Conservation (phyloP, 2,888 invertebrate species). For the Caenorhabditis sp. region DNA sequence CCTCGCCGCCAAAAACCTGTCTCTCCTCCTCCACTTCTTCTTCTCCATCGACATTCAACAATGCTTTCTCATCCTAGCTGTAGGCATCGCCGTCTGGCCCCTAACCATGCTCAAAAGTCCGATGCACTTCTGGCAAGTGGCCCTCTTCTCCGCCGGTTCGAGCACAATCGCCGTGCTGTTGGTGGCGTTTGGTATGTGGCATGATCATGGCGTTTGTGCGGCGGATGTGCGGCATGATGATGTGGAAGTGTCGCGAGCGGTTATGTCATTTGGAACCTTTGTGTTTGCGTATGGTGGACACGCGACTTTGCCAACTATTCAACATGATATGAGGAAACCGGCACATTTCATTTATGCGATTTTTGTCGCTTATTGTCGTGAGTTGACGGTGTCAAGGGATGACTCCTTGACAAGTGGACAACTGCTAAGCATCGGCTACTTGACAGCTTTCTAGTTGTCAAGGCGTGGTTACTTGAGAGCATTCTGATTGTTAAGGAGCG, state of each 20-base stretch:
- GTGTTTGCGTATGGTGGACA: constrained; percentile 52
- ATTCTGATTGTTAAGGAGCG: too few species aligned
- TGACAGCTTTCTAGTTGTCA: too few species aligned
- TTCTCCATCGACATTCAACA: constrained; percentile 40
- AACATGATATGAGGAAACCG: constrained; percentile 59
- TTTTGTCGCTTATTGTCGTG: constrained; percentile 45
- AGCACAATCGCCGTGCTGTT: constrained; percentile 41
- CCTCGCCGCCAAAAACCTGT: constrained; percentile 46
- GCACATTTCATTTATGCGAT: constrained; percentile 50
- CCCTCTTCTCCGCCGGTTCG: constrained; percentile 50
- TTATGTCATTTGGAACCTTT: constrained; percentile 50
- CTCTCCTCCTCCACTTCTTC: constrained; percentile 49
- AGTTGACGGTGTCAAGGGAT: background rate
- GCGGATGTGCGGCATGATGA: constrained; percentile 31
- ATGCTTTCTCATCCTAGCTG: constrained; percentile 47
- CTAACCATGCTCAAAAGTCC: constrained; percentile 49
- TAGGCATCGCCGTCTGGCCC: constrained; percentile 47
- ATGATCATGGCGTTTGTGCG: constrained; percentile 42
- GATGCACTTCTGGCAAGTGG: constrained; percentile 54
- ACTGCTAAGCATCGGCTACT: background rate
- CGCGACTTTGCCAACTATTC: constrained; percentile 56
- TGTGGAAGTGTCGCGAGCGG: constrained; percentile 26
- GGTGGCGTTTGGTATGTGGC: constrained; percentile 38
- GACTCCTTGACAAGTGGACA: too few species aligned
- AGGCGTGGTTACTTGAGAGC: too few species aligned